Evolutionary conservation across 2,113 vertebrate species (phyloP).

Genomic region (Suricata suricatta): DNA sequence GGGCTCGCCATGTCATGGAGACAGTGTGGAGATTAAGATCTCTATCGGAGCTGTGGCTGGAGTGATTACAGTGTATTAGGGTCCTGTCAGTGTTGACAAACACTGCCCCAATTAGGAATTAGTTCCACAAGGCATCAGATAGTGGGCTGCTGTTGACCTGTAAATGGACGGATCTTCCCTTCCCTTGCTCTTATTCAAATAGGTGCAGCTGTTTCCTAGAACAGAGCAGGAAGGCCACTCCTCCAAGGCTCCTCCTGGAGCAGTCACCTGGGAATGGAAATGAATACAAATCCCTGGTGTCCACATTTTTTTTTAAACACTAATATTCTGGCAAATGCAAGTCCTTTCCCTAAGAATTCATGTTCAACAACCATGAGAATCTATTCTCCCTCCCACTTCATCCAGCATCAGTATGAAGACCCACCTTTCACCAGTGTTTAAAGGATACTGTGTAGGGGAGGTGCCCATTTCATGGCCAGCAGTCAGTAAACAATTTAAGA

Average conservation of each 20-base stretch:
- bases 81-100: constrained; percentile 84
- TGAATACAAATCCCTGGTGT: background rate
- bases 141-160: constrained; percentile 78
- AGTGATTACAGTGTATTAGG: constrained; percentile 83
- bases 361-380: background rate
- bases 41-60: constrained; percentile 81
- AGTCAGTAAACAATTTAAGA: background rate
- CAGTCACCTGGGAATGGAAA: background rate
- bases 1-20: constrained; percentile 43
- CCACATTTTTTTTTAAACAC: background rate
- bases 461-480: background rate
- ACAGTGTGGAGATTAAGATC: constrained; percentile 83
- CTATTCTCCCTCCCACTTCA: background rate
- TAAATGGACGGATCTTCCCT: constrained; percentile 66
- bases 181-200: constrained; percentile 53
- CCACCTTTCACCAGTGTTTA: background rate
- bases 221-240: background rate
- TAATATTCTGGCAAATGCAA: background rate
- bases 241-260: background rate
- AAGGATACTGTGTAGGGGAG: background rate
- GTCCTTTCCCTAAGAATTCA: background rate
- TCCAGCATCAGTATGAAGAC: background rate
- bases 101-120: constrained; percentile 87
- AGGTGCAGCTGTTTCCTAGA: constrained; percentile 32
- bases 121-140: constrained; percentile 84